Base-by-base conservation (phyloP, 2,888 invertebrate species). In the Nymphalis polychloros region DNA sequence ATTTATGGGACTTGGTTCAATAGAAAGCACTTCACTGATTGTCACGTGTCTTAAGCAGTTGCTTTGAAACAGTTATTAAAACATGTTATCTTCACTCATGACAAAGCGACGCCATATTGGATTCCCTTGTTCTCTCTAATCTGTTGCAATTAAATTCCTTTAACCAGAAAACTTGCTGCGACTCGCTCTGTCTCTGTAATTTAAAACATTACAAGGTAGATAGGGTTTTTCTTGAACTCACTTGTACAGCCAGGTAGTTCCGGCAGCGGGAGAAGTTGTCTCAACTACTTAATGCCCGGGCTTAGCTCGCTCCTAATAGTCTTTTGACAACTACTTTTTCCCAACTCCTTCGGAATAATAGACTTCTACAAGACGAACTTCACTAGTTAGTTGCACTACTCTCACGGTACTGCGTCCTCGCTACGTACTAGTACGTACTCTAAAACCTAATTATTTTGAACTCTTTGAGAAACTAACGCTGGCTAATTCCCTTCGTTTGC, bases 281-380 rank as follows among this genome's bases (percentile, higher is more conserved):
- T 55, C 61, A 68, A 64, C 71, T 69, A 62, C 41, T 67, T 64
- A 62, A 62, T 62, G 67, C 71, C 63, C 65, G 19, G 59, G 68
- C 67, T 68, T 16, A 49, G 68, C 59, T 62, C 59, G 60, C 57
- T 35, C 20, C 64, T 62, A 53, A 67, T 59, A 70, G 62, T 64
- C 64, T 63, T 71, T 63, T 63, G 68, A 60, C 65, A 70, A 63
- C 57, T 65, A 52, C 65, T 69, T 66, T 71, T 71, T 66, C 55
- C 50, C 31, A 70, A 59, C 59, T 65, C 63, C 49, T 47, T 48
- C 49, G 19, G 68, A 59, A 59, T 68, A 70, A 72, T 65, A 68
- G 68, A 48, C 52, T 65, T 63, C 35, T 55, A 65, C 53, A 48
- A 59, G 65, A 47, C 49, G 41, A 65, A 65, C 46, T 62, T 67